Evolutionary conservation across 2,113 vertebrate genomes (phyloP).

Genomic region (Sylvietta virens): DNA sequence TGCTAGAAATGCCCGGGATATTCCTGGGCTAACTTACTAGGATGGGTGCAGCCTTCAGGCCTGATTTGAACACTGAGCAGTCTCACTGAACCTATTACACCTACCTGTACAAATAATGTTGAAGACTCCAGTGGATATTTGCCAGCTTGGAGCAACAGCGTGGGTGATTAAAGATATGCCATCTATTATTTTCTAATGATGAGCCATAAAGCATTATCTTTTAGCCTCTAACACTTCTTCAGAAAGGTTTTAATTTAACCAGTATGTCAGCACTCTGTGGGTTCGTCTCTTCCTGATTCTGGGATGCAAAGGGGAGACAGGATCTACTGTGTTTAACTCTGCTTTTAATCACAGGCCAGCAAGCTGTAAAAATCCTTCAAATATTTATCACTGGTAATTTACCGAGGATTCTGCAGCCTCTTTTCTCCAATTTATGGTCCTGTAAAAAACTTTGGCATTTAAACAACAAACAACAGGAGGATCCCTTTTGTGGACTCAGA

Average conservation of each 20-base stretch:
- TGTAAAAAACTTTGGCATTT: not conserved
- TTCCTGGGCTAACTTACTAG: not conserved
- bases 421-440: not conserved
- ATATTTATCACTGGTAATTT: not conserved
- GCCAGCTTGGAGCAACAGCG: not conserved
- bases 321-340: not conserved
- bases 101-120: too few relatives aligned
- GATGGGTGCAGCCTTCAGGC: not conserved
- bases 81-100: not conserved
- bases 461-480: not conserved
- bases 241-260: not conserved
- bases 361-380: not conserved
- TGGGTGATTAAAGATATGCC: not conserved
- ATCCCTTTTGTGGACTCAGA: not conserved
- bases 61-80: not conserved
- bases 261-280: not conserved
- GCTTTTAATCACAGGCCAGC: not conserved
- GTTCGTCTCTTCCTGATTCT: not conserved
- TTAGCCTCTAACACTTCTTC: not conserved
- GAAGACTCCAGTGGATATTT: not conserved
- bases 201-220: not conserved
- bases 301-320: not conserved
- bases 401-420: not conserved
- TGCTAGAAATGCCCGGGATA: not conserved
- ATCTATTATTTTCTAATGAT: not conserved